These are phyloP conservation scores for Carpatolechia fugitivella DNA, from an alignment of 2,888 invertebrate genomes.

Conservation along the genomic window DNA sequence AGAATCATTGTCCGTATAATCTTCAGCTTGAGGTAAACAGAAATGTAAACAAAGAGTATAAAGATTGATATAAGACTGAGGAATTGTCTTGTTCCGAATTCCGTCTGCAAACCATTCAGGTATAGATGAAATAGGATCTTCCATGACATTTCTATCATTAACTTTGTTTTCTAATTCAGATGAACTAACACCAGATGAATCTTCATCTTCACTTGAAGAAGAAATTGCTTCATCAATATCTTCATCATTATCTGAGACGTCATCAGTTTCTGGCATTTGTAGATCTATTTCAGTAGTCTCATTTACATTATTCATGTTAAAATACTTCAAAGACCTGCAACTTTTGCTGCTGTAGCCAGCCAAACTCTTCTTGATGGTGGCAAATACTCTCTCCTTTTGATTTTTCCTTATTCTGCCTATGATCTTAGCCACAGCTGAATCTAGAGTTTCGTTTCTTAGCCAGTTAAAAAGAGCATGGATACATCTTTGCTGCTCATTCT, in stretches of 20 bases:
- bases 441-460: slow-evolving; percentile 85
- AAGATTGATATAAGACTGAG: slow-evolving; percentile 84
- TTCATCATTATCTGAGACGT: not conserved
- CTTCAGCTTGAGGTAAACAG: slow-evolving; percentile 85
- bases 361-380: slow-evolving; percentile 81
- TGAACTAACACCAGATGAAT: slow-evolving; percentile 12
- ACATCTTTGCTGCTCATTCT: slow-evolving; percentile 82
- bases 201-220: slow-evolving; percentile 23
- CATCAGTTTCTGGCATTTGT: slow-evolving; percentile 24
- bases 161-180: slow-evolving; percentile 33
- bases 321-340: slow-evolving; percentile 80
- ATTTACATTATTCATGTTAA: slow-evolving; percentile 49
- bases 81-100: slow-evolving; percentile 80
- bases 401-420: slow-evolving; percentile 80
- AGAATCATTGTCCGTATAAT: slow-evolving; percentile 80
- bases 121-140: slow-evolving; percentile 40
- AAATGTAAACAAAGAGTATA: slow-evolving; percentile 82
- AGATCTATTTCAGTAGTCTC: slow-evolving; percentile 14
- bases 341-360: slow-evolving; percentile 81
- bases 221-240: not conserved
- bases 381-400: slow-evolving; percentile 72
- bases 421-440: slow-evolving; percentile 84
- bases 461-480: slow-evolving; percentile 87
- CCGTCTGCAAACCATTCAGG: slow-evolving; percentile 84
- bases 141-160: slow-evolving; percentile 27